Conservation (phyloP, 2,797 vertebrate genomes). For the Protosalanx chinensis region DNA sequence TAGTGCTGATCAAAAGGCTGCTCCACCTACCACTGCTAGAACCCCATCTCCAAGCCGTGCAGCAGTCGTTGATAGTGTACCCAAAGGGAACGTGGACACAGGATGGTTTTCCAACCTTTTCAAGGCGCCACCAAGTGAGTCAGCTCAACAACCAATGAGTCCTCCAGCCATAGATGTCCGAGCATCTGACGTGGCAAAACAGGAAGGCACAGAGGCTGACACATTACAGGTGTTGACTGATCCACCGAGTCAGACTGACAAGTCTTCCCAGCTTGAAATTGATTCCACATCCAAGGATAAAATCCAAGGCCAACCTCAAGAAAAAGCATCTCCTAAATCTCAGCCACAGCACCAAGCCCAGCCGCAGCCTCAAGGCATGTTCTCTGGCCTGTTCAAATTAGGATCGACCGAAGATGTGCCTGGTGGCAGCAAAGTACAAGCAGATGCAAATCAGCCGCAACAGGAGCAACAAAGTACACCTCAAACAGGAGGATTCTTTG, state of each 20-base stretch:
- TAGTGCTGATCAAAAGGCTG: constrained; percentile 26
- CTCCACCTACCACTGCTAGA: constrained; percentile 45
- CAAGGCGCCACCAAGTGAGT: constrained; percentile 64
- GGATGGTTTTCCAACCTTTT: constrained; percentile 83
- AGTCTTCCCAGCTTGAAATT: constrained; percentile 22
- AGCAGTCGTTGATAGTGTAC: constrained; percentile 65
- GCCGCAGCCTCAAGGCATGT: constrained; percentile 55
- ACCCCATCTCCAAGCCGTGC: constrained; percentile 56
- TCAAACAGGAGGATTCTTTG: constrained; percentile 67
- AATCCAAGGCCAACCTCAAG: constrained; percentile 16
- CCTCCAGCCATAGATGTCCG: constrained; percentile 14
- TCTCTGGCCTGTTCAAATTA: constrained; percentile 63
- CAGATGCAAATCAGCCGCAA: constrained; percentile 54
- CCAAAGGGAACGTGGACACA: constrained; percentile 73
- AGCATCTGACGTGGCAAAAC: constrained; percentile 52
- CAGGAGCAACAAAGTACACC: constrained; percentile 54
- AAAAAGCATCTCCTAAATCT: constrained; percentile 24
- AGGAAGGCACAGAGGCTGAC: constrained; percentile 7
- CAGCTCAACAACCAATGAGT: constrained; percentile 46
- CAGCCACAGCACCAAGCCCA: constrained; percentile 40
- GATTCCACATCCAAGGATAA: constrained; percentile 36
- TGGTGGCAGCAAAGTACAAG: constrained; percentile 49
- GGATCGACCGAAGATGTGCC: constrained; percentile 50
- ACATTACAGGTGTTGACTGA: constrained; percentile 31
- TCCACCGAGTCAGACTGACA: constrained; percentile 22